Evolutionary conservation across 1,140 invertebrate species (phyloP), one percentile per base, ranked within the genome.

Genomic region (Aethina tumida): DNA sequence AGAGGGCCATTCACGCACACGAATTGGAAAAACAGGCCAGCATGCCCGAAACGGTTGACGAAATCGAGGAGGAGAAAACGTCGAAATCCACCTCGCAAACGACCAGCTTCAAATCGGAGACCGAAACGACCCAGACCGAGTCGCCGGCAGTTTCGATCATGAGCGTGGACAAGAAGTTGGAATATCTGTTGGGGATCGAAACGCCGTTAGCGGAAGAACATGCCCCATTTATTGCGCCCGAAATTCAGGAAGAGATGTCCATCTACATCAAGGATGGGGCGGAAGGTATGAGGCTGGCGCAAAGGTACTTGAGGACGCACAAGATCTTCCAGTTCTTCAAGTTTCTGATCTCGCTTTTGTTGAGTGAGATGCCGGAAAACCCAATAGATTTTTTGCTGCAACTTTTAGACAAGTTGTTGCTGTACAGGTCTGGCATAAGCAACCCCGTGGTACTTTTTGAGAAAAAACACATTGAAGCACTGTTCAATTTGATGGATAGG

Each of bases 371-470:
- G 26, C 62, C 67, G 15, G 51, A 53, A 0, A 55, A 71, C 41
- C 69, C 68, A 5, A 61, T 70, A 9, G 51, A 59, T 14, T 70
- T 65, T 45, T 48, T 71, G 4, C 39, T 55, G 7, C 57, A 65
- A 35, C 49, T 71, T 6, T 39, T 71, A 27, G 64, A 70, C 38
- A 62, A 63, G 33, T 69, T 65, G 30, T 43, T 67, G 10, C 47
- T 68, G 4, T 73, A 66, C 45, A 62, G 64, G 39, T 47, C 58
- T 1, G 66, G 66, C 2, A 43, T 64, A 3, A 52, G 56, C 15
- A 46, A 63, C 4, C 59, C 68, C 5, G 68, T 66, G 5, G 34
- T 70, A 10, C 52, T 71, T 12, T 71, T 48, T 31, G 35, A 53
- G 0, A 45, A 35, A 10, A 43, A 45, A 19, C 52, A 54, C 30